phyloP scores from a whole-genome alignment of 2,888 invertebrate genomes.

The Fissipunctia ypsillon region DNA sequence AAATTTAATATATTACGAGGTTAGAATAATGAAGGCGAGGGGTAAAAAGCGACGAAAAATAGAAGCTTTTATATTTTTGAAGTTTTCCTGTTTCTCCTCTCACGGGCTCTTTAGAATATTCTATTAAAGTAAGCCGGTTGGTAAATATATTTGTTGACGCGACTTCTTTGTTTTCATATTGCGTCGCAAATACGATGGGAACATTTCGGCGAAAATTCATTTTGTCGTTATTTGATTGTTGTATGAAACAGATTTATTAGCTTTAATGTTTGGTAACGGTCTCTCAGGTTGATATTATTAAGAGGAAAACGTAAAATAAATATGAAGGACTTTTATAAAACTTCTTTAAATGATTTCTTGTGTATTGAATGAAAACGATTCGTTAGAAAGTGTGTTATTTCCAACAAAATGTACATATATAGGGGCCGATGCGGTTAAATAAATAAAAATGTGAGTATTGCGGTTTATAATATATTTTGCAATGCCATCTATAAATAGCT shows the following conservation, averaged over 20 bases:
- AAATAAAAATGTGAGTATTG: too few species aligned
- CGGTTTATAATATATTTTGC: too few species aligned
- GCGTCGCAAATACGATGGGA: conserved; percentile 27
- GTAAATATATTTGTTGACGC: conserved; percentile 36
- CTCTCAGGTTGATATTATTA: not conserved
- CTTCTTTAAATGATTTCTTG: not conserved
- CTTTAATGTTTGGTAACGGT: conserved; percentile 6
- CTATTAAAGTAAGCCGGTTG: conserved; percentile 38
- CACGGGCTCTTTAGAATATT: conserved; percentile 39
- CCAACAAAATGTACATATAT: too few species aligned
- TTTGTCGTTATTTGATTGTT: conserved; percentile 28
- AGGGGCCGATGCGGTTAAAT: not conserved
- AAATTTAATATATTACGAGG: conserved; percentile 65
- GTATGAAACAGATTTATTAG: conserved; percentile 11
- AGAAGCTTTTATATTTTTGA: conserved; percentile 10
- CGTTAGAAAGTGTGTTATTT: not conserved
- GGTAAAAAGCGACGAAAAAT: conserved; percentile 41
- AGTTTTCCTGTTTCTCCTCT: conserved; percentile 10
- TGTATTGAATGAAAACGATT: not conserved
- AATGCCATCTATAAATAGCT: not conserved
- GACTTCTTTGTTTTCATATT: conserved; percentile 17
- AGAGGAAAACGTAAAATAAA: not conserved
- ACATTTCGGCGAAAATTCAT: conserved; percentile 29
- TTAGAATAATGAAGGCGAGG: conserved; percentile 54
- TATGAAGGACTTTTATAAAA: not conserved